Evolutionary conservation across 2,888 invertebrate species (phyloP).

Genomic region (Carabus problematicus): DNA sequence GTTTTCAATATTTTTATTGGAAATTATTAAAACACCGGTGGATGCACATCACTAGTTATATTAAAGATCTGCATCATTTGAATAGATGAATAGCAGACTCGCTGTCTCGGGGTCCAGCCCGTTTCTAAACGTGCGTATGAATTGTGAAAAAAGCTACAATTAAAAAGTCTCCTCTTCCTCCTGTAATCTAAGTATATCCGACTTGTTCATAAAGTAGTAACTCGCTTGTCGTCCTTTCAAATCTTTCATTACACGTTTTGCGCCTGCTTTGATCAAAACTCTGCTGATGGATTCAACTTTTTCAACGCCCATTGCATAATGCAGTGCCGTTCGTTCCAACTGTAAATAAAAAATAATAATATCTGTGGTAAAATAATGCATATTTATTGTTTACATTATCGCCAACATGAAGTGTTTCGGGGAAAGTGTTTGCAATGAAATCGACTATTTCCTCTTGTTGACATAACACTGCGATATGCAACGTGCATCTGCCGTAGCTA

Average conservation of each 20-base stretch:
- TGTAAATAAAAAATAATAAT: conserved; percentile 56
- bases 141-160: conserved; percentile 4
- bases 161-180: conserved; percentile 80
- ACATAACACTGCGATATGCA: conserved; percentile 87
- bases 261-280: conserved; percentile 82
- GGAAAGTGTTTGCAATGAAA: conserved; percentile 74
- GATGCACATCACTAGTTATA: too few relatives aligned
- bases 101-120: conserved; percentile 40
- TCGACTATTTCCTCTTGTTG: conserved; percentile 84
- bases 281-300: conserved; percentile 82
- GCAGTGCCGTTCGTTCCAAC: conserved; percentile 87
- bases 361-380: not conserved
- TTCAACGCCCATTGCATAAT: conserved; percentile 90
- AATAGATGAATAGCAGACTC: too few relatives aligned
- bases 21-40: too few relatives aligned
- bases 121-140: conserved; percentile 3
- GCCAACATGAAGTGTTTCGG: conserved; percentile 76
- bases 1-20: too few relatives aligned
- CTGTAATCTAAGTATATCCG: conserved; percentile 83
- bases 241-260: conserved; percentile 83
- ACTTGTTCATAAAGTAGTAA: conserved; percentile 92
- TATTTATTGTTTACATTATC: conserved; percentile 74
- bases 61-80: too few relatives aligned
- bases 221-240: conserved; percentile 88
- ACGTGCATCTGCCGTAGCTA: conserved; percentile 75